phyloP scores from a whole-genome alignment of 2,888 invertebrate species.

The Oxytorus armatus region DNA sequence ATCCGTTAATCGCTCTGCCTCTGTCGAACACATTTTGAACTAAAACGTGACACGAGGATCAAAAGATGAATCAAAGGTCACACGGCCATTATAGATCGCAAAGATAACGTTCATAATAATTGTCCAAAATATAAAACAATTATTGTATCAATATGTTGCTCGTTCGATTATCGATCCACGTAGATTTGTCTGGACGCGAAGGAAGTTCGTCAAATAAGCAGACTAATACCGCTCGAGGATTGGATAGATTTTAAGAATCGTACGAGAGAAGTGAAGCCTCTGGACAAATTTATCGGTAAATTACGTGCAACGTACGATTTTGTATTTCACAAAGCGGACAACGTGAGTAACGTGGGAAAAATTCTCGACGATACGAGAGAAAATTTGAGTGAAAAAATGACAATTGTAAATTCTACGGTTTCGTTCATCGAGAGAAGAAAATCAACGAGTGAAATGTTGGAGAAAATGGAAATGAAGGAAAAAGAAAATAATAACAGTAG shows the following conservation, averaged over 20 bases:
- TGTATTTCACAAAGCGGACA: conserved; percentile 77
- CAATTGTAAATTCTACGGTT: conserved; percentile 19
- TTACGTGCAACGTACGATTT: conserved; percentile 79
- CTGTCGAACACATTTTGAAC: too few species aligned
- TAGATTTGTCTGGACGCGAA: conserved; percentile 75
- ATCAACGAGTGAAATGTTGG: too few species aligned
- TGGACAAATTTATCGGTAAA: conserved; percentile 78
- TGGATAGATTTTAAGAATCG: conserved; percentile 72
- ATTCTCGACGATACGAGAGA: conserved; percentile 66
- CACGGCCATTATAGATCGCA: too few species aligned
- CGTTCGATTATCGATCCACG: not conserved
- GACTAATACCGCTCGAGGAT: conserved; percentile 76
- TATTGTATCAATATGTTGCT: too few species aligned
- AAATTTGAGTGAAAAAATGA: not conserved
- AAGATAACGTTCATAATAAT: too few species aligned
- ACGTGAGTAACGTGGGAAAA: conserved; percentile 76
- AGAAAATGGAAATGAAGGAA: too few species aligned
- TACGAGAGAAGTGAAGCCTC: conserved; percentile 71
- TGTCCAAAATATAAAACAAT: too few species aligned
- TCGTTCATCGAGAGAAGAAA: conserved; percentile 37
- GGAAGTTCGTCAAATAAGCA: conserved; percentile 77
- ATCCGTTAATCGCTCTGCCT: too few species aligned
- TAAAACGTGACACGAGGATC: too few species aligned
- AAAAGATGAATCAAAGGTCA: too few species aligned
- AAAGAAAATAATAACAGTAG: conserved; percentile 5